A percentile compares a stretch with the other conserved stretches of the same genome.
phyloP scores from a whole-genome alignment of 2,888 invertebrate species.

The Choreutis nemorana region DNA sequence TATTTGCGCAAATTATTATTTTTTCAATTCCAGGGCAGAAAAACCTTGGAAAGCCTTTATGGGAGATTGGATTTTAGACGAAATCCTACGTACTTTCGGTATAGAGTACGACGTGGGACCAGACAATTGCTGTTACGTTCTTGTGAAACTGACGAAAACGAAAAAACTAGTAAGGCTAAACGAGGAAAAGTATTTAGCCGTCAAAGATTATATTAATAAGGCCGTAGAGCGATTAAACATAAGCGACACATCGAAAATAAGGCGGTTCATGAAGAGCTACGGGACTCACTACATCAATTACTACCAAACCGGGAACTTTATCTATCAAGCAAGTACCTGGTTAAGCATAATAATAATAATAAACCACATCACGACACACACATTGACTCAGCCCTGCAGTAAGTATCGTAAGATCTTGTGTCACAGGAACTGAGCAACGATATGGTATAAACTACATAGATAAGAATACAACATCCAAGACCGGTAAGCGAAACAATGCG shows the following conservation, averaged over 20 bases:
- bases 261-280: conserved; percentile 81
- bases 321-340: conserved; percentile 83
- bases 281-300: conserved; percentile 89
- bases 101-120: conserved; percentile 70
- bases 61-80: conserved; percentile 83
- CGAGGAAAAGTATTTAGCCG: conserved; percentile 61
- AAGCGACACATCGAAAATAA: conserved; percentile 74
- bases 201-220: conserved; percentile 71
- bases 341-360: too few species aligned
- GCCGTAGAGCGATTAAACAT: conserved; percentile 70
- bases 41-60: conserved; percentile 89
- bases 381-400: too few species aligned
- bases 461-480: too few species aligned
- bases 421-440: too few species aligned
- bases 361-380: too few species aligned
- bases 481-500: too few species aligned
- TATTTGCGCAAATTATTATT: background rate
- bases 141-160: conserved; percentile 71
- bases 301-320: conserved; percentile 84
- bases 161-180: conserved; percentile 73
- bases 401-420: too few species aligned
- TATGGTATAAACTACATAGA: too few species aligned
- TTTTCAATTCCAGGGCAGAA: conserved; percentile 46
- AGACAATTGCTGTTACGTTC: conserved; percentile 79
- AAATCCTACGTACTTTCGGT: conserved; percentile 82